Evolutionary conservation across 1,140 invertebrate genomes (phyloP).

Genomic region (Drosophila nannoptera): DNA sequence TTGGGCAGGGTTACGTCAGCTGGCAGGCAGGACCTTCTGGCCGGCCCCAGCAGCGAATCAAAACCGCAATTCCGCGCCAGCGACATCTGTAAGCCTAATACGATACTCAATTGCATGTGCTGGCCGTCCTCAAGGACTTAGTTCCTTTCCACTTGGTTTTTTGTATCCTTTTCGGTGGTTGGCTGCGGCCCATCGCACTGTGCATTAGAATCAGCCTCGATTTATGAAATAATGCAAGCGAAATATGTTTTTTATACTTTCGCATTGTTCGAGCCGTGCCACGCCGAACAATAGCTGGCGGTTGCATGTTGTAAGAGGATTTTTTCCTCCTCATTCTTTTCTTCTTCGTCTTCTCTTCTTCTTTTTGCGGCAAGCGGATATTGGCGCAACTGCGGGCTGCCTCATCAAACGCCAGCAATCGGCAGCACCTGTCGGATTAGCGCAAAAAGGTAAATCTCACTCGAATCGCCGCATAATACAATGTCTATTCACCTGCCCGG

Average conservation of each 20-base stretch:
- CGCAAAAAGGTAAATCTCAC: not conserved
- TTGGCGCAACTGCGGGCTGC: slow-evolving; percentile 46
- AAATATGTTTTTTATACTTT: slow-evolving; percentile 53
- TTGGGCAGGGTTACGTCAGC: slow-evolving; percentile 54
- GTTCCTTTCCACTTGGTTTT: not conserved
- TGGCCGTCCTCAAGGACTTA: slow-evolving; percentile 50
- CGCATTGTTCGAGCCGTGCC: no score
- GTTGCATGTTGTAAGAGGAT: no score
- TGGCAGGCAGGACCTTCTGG: slow-evolving; percentile 10
- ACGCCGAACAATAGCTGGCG: no score
- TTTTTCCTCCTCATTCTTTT: no score
- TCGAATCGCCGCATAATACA: not conserved
- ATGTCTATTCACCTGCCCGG: not conserved
- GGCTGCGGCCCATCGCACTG: not conserved
- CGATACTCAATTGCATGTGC: slow-evolving; percentile 52
- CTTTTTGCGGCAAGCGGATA: slow-evolving; percentile 31
- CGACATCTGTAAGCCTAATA: slow-evolving; percentile 70
- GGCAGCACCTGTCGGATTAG: slow-evolving; percentile 45
- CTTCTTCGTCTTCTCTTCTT: slow-evolving; percentile 37
- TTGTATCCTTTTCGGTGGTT: no score
- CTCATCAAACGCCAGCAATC: slow-evolving; percentile 38
- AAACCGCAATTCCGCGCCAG: slow-evolving; percentile 58
- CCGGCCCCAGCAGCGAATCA: slow-evolving; percentile 45
- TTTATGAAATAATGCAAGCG: slow-evolving; percentile 68
- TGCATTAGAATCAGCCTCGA: slow-evolving; percentile 71